These are phyloP conservation scores for Acronicta leporina DNA, from an alignment of 2,888 invertebrate species.

Conservation along the genomic window DNA sequence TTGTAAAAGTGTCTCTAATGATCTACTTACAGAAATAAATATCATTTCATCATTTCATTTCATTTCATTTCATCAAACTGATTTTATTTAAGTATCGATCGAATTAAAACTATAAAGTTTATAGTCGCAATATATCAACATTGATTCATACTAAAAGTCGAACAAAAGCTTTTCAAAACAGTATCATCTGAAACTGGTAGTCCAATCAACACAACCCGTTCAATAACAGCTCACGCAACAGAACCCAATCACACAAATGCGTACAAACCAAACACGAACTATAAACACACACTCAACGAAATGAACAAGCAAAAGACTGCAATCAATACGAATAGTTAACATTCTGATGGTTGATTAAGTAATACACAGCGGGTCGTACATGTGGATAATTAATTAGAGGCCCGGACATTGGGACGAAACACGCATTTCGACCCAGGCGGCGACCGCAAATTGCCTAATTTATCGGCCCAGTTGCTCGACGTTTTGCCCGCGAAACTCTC, in stretches of 20 bases:
- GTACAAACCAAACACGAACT: constrained; percentile 42
- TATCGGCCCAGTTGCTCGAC: constrained; percentile 68
- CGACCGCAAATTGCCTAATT: constrained; percentile 78
- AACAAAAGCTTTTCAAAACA: constrained; percentile 5
- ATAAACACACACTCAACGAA: constrained; percentile 58
- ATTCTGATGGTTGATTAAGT: constrained; percentile 74
- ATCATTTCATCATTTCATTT: no score
- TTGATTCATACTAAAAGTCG: constrained; percentile 4
- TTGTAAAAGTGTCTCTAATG: no score
- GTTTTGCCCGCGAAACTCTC: constrained; percentile 43
- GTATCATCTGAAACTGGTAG: constrained; percentile 19
- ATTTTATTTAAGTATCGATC: no score
- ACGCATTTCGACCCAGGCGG: constrained; percentile 48
- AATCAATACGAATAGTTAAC: constrained; percentile 66
- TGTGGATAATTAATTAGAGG: constrained; percentile 77
- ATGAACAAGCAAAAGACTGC: constrained; percentile 59
- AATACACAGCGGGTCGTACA: constrained; percentile 61
- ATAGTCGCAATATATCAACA: no score
- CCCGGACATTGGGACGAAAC: constrained; percentile 59
- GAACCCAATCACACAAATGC: constrained; percentile 37
- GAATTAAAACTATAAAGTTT: no score
- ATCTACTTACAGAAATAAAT: no score
- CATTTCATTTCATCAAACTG: no score
- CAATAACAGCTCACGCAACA: constrained; percentile 26
- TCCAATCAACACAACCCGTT: constrained; percentile 16